Evolutionary conservation across 2,888 invertebrate species (phyloP).

Genomic region (Altica lythri): DNA sequence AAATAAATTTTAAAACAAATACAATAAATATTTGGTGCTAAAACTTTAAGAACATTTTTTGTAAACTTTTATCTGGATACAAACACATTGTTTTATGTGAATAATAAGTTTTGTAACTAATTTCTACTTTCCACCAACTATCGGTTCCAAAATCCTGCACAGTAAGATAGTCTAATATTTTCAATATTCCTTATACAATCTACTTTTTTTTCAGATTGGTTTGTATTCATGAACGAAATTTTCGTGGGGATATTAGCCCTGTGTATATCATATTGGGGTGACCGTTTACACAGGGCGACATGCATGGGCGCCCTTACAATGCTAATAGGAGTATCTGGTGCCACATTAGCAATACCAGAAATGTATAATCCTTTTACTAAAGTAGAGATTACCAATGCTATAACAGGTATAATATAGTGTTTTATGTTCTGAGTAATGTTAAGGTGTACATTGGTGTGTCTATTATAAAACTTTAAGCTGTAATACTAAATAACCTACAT

Average conservation of each 20-base stretch:
- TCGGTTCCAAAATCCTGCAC: too few relatives aligned
- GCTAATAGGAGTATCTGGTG: conserved; percentile 60
- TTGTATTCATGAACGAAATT: conserved; percentile 61
- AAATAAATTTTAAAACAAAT: too few relatives aligned
- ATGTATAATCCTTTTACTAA: conserved; percentile 55
- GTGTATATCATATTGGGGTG: conserved; percentile 63
- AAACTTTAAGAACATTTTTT: too few relatives aligned
- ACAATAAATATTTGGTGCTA: too few relatives aligned
- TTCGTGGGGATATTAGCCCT: conserved; percentile 62
- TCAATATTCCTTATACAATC: background rate
- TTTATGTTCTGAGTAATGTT: conserved; percentile 37
- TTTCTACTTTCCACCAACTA: too few relatives aligned
- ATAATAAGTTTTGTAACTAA: too few relatives aligned
- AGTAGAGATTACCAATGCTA: conserved; percentile 38
- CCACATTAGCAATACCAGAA: conserved; percentile 62
- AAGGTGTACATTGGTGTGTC: too few relatives aligned
- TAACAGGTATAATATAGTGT: conserved; percentile 38
- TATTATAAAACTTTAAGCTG: too few relatives aligned
- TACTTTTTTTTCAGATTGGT: conserved; percentile 61
- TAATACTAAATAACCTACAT: too few relatives aligned
- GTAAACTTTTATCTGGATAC: too few relatives aligned
- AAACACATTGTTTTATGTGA: too few relatives aligned
- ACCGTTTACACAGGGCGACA: conserved; percentile 62
- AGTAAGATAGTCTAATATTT: too few relatives aligned
- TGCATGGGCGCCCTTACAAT: conserved; percentile 65